Evolutionary conservation across 2,113 vertebrate species (phyloP).

Genomic region (Plotosus lineatus): DNA sequence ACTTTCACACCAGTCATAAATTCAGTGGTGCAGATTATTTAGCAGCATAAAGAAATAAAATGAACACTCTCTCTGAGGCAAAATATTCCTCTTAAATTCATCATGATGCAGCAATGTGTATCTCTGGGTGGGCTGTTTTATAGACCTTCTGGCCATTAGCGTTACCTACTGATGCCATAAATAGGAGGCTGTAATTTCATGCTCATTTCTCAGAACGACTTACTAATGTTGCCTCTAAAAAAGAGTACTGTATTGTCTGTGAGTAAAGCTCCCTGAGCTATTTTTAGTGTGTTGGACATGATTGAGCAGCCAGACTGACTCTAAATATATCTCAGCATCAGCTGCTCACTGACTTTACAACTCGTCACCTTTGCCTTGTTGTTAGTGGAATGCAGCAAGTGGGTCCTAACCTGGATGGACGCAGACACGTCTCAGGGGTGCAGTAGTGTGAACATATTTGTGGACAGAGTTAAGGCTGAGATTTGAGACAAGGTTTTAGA

Average conservation of each 20-base stretch:
- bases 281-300: slow-evolving; percentile 61
- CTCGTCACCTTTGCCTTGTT: slow-evolving; percentile 66
- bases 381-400: slow-evolving; percentile 55
- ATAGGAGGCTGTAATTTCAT: slow-evolving; percentile 22
- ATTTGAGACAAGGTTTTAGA: background rate
- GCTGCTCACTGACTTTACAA: slow-evolving; percentile 72
- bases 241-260: slow-evolving; percentile 56
- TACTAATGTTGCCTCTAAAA: slow-evolving; percentile 46
- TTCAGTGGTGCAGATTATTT: background rate
- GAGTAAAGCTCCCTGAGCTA: slow-evolving; percentile 58
- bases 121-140: slow-evolving; percentile 6
- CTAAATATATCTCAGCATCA: slow-evolving; percentile 73
- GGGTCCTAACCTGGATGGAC: slow-evolving; percentile 12
- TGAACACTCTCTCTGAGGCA: background rate
- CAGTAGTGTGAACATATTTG: background rate
- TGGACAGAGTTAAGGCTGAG: background rate
- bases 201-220: slow-evolving; percentile 58
- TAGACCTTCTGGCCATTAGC: background rate
- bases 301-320: slow-evolving; percentile 54
- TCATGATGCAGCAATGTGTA: background rate
- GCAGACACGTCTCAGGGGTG: background rate
- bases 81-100: background rate
- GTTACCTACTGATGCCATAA: slow-evolving; percentile 6
- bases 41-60: background rate
- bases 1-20: background rate